Evolutionary conservation across 35 echinoderm and acorn worm species (phyloP).

Genomic region (Heliocidaris tuberculata): DNA sequence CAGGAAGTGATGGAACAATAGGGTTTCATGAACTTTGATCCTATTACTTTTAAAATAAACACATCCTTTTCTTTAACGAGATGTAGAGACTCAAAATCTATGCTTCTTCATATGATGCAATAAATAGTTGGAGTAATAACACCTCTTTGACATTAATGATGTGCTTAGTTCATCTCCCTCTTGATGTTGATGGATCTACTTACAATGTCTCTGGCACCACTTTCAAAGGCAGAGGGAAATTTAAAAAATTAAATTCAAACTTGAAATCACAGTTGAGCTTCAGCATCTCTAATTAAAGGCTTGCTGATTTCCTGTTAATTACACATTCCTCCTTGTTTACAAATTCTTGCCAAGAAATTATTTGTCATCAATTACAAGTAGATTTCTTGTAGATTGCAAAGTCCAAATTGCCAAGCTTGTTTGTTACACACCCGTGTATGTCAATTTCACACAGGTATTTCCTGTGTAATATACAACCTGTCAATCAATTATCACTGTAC

Average conservation of each 20-base stretch:
- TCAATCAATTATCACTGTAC: not conserved
- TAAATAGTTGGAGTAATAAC: too few species aligned
- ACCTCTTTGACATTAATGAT: not conserved
- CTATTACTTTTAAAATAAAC: too few species aligned
- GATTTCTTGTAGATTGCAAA: not conserved
- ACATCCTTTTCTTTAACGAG: too few species aligned
- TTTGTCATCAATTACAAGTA: not conserved
- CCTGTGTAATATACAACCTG: not conserved
- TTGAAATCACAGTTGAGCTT: not conserved
- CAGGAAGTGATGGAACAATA: too few species aligned
- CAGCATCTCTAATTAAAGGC: not conserved
- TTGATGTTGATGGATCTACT: not conserved
- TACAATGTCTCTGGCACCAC: not conserved
- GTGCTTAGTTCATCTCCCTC: not conserved
- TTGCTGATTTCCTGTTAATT: not conserved
- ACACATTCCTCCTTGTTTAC: not conserved
- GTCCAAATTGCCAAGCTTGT: not conserved
- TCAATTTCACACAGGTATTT: not conserved
- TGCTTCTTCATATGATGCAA: too few species aligned
- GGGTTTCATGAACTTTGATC: too few species aligned
- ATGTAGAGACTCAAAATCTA: too few species aligned
- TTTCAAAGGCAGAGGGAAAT: not conserved
- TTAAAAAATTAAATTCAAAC: not conserved
- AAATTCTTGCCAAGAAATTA: not conserved
- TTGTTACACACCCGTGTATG: not conserved